A percentile compares a stretch with the other conserved stretches of the same genome.
These are phyloP conservation scores for Betta splendens DNA, from an alignment of 2,797 vertebrate genomes.

Conservation along the genomic window DNA sequence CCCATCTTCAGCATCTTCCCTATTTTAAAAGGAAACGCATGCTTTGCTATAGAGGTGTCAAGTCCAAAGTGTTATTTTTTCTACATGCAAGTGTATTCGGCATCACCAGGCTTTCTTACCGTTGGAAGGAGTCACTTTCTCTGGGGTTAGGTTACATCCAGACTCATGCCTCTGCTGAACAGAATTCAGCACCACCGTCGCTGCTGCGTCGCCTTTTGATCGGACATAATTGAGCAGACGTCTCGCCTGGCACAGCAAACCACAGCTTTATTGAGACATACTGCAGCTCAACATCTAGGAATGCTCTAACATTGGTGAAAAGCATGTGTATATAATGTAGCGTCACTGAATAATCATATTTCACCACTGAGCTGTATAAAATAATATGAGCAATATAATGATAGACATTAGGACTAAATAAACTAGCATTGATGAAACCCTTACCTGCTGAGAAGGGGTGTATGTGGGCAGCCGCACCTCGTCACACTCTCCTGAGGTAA, in stretches of 20 bases:
- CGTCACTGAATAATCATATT: no score
- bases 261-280: no score
- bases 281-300: no score
- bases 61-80: background rate
- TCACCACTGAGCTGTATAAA: no score
- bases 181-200: slow-evolving; percentile 74
- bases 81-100: background rate
- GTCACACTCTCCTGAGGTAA: slow-evolving; percentile 81
- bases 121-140: slow-evolving; percentile 45
- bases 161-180: slow-evolving; percentile 60
- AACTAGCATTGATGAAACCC: no score
- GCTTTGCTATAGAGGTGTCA: background rate
- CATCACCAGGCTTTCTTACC: slow-evolving; percentile 49
- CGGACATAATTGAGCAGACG: slow-evolving; percentile 83
- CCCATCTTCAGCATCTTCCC: background rate
- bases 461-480: slow-evolving; percentile 81
- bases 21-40: background rate
- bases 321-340: no score
- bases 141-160: slow-evolving; percentile 22
- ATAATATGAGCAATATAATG: no score
- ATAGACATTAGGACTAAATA: no score
- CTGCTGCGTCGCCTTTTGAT: slow-evolving; percentile 82
- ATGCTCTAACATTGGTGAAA: no score
- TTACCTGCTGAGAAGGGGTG: slow-evolving; percentile 87
- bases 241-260: no score